Evolutionary conservation across 1,140 invertebrate species (phyloP).

Genomic region (Trissolcus basalis): DNA sequence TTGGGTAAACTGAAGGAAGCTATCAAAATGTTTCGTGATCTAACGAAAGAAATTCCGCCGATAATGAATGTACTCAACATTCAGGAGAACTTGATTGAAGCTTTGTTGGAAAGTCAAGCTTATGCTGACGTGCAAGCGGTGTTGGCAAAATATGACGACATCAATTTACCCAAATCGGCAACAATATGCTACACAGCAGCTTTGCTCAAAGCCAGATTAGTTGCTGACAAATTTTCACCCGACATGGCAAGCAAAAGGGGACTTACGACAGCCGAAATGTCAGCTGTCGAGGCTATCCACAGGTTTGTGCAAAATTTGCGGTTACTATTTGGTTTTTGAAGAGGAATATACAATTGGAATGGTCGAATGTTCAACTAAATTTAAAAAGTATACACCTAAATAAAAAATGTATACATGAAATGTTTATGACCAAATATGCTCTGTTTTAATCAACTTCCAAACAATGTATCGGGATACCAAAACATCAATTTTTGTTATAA

Average conservation of each 20-base stretch:
- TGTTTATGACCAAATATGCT: too few species aligned
- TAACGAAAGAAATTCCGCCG: conserved; percentile 97
- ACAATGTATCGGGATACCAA: too few species aligned
- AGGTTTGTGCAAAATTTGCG: conserved; percentile 58
- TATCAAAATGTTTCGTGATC: conserved; percentile 97
- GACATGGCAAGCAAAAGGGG: conserved; percentile 92
- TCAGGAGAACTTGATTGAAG: conserved; percentile 98
- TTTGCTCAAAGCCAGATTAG: conserved; percentile 92
- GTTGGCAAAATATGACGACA: conserved; percentile 97
- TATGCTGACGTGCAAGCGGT: conserved; percentile 98
- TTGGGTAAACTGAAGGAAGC: conserved; percentile 95
- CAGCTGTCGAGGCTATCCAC: conserved; percentile 97
- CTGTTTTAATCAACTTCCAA: too few species aligned
- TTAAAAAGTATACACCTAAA: too few species aligned
- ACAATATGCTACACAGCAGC: conserved; percentile 98
- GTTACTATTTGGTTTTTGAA: too few species aligned
- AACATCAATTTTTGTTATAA: too few species aligned
- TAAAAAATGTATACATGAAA: too few species aligned
- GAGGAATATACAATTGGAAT: too few species aligned
- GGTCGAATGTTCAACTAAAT: too few species aligned
- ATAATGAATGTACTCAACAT: conserved; percentile 97
- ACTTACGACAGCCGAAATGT: conserved; percentile 92
- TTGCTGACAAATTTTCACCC: conserved; percentile 94
- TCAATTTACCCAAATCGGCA: conserved; percentile 95
- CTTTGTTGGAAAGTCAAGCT: conserved; percentile 94